phyloP scores from a whole-genome alignment of 1,140 invertebrate species.

The Tribolium madens region DNA sequence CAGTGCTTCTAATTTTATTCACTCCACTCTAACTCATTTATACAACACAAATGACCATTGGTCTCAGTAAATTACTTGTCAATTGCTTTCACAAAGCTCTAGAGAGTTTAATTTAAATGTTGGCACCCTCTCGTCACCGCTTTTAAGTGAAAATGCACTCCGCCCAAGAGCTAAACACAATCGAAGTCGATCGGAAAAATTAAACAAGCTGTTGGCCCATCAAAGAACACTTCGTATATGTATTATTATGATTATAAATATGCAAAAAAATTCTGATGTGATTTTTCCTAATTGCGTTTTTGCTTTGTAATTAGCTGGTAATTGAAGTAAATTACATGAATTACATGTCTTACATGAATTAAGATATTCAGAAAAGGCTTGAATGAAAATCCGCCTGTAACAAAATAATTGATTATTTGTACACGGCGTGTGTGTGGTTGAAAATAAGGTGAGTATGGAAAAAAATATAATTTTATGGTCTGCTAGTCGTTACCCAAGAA shows the following conservation, averaged over 20 bases:
- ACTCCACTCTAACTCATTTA: constrained; percentile 65
- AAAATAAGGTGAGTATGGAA: not conserved
- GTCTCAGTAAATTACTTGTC: constrained; percentile 65
- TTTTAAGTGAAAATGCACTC: constrained; percentile 49
- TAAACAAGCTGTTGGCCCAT: not conserved
- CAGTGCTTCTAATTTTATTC: constrained; percentile 65
- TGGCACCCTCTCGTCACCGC: constrained; percentile 53
- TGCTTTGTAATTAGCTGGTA: not conserved
- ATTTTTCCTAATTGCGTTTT: too few species aligned
- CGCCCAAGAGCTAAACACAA: constrained; percentile 32
- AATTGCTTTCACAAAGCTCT: constrained; percentile 63
- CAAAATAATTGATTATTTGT: constrained; percentile 38
- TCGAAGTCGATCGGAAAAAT: not conserved
- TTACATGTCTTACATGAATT: not conserved
- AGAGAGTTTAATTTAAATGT: constrained; percentile 62
- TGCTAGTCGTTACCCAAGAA: not conserved
- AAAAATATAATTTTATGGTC: constrained; percentile 40
- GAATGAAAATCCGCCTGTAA: not conserved
- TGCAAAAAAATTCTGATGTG: too few species aligned
- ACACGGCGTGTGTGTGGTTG: constrained; percentile 13
- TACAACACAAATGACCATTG: constrained; percentile 65
- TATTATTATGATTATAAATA: too few species aligned
- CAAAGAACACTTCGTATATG: too few species aligned
- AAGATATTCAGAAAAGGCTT: constrained; percentile 3
- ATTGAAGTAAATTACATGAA: constrained; percentile 1